Evolutionary conservation across 2,888 invertebrate genomes (phyloP).

Genomic region (Phortica magna): DNA sequence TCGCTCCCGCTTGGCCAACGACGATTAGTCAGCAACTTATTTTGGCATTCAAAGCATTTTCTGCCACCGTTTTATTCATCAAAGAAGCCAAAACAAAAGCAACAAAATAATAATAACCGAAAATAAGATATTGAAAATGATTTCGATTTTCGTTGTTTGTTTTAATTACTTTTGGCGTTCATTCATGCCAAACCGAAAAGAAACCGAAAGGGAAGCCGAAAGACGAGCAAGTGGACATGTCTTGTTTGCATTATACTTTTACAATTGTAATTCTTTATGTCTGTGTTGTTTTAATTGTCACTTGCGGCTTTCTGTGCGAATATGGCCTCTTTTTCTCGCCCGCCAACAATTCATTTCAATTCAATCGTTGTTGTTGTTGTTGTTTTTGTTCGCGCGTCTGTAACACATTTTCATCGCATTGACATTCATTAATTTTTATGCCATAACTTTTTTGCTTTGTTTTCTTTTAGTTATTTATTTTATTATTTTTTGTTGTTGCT

Average conservation of each 20-base stretch:
- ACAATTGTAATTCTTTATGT: background rate
- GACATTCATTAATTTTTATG: background rate
- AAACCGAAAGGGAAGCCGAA: too few relatives aligned
- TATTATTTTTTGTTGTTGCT: too few relatives aligned
- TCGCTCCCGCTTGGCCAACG: background rate
- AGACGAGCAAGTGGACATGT: background rate
- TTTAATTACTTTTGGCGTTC: background rate
- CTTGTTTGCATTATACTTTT: background rate
- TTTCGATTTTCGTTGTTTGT: conserved; percentile 4
- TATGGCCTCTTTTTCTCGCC: background rate
- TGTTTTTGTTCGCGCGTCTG: background rate
- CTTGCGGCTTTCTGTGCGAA: background rate
- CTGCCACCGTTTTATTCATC: background rate
- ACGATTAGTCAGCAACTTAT: conserved; percentile 25
- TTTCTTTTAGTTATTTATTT: background rate
- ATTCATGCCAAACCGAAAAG: background rate
- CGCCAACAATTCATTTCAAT: background rate
- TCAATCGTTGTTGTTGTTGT: too few relatives aligned
- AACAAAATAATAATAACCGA: background rate
- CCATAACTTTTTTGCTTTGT: background rate
- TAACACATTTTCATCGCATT: background rate
- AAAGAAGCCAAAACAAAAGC: conserved; percentile 31
- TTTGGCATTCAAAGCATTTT: conserved; percentile 12
- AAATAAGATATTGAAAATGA: background rate
- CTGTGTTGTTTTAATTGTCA: conserved; percentile 12